Evolutionary conservation across 2,113 vertebrate species (phyloP).

Genomic region (Ctenomys sociabilis): DNA sequence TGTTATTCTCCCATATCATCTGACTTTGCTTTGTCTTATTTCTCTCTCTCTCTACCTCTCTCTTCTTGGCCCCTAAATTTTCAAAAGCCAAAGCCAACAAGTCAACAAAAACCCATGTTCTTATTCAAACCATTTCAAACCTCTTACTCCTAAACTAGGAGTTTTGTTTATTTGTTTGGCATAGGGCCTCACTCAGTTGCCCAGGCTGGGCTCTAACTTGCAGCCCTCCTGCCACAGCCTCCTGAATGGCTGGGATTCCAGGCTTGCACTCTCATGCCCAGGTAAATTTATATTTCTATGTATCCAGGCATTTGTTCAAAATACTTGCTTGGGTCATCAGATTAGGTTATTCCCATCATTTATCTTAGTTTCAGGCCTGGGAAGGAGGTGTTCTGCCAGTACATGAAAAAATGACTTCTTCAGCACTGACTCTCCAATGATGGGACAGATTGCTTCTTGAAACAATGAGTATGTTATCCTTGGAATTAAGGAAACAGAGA

Average conservation of each 20-base stretch:
- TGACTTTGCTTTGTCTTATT: slow-evolving; percentile 13
- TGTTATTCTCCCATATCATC: neutral
- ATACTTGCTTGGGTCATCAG: neutral
- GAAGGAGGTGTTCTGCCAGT: neutral
- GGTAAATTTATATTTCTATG: neutral
- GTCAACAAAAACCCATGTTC: neutral
- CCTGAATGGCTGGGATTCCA: neutral
- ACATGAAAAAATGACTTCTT: neutral
- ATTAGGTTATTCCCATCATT: slow-evolving; percentile 20
- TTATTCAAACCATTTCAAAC: slow-evolving; percentile 35
- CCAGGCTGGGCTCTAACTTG: neutral
- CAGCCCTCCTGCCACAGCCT: neutral
- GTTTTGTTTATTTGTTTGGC: neutral
- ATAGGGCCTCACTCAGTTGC: neutral
- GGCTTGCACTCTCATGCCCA: neutral
- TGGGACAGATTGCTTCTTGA: neutral
- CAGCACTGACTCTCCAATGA: neutral
- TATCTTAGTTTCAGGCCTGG: slow-evolving; percentile 7
- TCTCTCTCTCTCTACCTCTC: neutral
- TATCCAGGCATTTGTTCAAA: slow-evolving; percentile 33
- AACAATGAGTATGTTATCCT: neutral
- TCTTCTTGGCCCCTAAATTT: neutral
- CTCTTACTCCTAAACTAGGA: neutral
- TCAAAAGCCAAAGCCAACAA: slow-evolving; percentile 46
- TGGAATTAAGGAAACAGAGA: neutral